Evolutionary conservation across 2,888 invertebrate genomes (phyloP), one percentile per base, ranked within the genome.

Genomic region (Enchytraeus crypticus): DNA sequence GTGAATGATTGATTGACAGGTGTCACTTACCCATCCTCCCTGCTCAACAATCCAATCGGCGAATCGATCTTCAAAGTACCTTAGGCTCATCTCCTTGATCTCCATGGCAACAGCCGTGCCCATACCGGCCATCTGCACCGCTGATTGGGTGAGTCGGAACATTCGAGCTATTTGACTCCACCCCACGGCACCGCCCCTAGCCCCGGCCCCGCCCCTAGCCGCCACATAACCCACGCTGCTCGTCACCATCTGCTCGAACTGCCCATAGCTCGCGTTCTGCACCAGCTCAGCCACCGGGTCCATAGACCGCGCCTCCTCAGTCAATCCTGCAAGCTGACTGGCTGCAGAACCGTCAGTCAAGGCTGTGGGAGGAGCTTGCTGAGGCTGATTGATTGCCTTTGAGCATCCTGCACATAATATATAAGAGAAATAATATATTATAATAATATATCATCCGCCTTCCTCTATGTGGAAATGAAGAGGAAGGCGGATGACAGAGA

Each of bases 11-110:
- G n/a, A n/a, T n/a, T n/a, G n/a, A 57, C 21, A 29, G 21, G n/a
- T n/a, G 27, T 18, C 33, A 58, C 51, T 46, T 21, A 77, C 77
- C 77, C 76, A 77, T 56, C 77, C 77, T 43, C 77, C 77, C 59
- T 75, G 73, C 14, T 71, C 73, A 2, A 76, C 71, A 56, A 77
- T 74, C 76, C 76, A 77, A 14, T 66, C 65, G 23, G 77, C 76
- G 68, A 73, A 76, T 53, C 68, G 72, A 62, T 77, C 76, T 58
- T 72, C 75, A 49, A 77, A 72, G 62, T 75, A 77, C 33, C 67
- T 71, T 51, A 76, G 64, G 29, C 74, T 74, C 66, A 72, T 71
- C 57, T 77, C 77, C 60, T 75, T 77, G 49, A 74, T 71, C 61
- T 72, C 70, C 38, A 68, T 38, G 27, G 76, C 76, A 11, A 71